Percentiles rank a stretch among this genome's conserved stretches.
These are phyloP conservation scores for Iguana delicatissima DNA, from an alignment of 2,797 vertebrate species.

Conservation along the genomic window DNA sequence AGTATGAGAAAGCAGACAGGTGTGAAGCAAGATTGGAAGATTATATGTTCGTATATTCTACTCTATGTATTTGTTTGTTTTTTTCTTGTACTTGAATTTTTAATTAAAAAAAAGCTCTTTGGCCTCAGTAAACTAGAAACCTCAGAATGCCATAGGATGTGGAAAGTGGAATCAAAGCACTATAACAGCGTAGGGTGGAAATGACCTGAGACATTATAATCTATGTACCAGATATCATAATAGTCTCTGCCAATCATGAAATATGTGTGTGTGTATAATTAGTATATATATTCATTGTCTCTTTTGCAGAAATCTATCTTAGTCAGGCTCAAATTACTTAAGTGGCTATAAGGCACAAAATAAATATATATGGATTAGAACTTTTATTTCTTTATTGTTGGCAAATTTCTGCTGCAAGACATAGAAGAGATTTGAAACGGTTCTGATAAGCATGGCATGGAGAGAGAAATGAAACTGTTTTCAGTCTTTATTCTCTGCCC, in stretches of 20 bases:
- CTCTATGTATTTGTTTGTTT: too few species aligned
- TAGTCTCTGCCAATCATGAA: slow-evolving; percentile 50
- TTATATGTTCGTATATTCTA: too few species aligned
- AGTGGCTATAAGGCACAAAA: slow-evolving; percentile 19
- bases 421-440: background rate
- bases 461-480: slow-evolving; percentile 24
- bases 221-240: slow-evolving; percentile 22
- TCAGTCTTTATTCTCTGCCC: background rate
- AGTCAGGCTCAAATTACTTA: slow-evolving; percentile 31
- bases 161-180: too few species aligned
- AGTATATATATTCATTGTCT: background rate
- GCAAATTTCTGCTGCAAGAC: slow-evolving; percentile 16
- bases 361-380: background rate
- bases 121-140: too few species aligned
- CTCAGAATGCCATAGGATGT: too few species aligned
- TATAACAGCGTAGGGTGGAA: too few species aligned
- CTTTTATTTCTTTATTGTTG: slow-evolving; percentile 1
- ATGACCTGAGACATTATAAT: background rate
- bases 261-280: too few species aligned
- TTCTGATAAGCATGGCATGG: slow-evolving; percentile 12
- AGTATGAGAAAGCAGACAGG: too few species aligned
- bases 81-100: too few species aligned
- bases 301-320: slow-evolving; percentile 20
- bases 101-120: too few species aligned
- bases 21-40: too few species aligned